Percentiles rank a stretch among this genome's conserved stretches.
Evolutionary conservation across 2,113 vertebrate species (phyloP).

Genomic region (Gavia stellata): DNA sequence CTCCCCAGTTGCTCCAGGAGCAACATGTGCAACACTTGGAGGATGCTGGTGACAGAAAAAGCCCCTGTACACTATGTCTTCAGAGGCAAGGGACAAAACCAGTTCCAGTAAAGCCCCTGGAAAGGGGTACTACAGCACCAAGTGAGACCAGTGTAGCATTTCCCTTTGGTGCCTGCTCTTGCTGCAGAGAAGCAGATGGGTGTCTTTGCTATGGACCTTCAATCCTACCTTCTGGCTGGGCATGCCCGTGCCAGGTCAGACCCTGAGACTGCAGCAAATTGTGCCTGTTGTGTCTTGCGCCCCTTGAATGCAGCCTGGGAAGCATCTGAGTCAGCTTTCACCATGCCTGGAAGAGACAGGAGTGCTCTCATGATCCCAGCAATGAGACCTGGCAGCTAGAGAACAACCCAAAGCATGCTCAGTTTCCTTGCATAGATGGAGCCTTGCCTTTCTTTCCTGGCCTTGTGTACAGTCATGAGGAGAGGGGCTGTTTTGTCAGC

Average conservation of each 20-base stretch:
- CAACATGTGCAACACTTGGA: not conserved
- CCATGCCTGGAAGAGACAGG: not conserved
- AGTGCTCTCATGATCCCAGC: not conserved
- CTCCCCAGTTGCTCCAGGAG: not conserved
- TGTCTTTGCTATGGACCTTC: not conserved
- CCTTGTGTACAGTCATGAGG: not conserved
- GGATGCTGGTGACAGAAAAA: not conserved
- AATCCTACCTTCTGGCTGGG: not conserved
- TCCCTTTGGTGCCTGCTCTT: not conserved
- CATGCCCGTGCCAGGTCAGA: not conserved
- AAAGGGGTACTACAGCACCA: not conserved
- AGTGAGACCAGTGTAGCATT: not conserved
- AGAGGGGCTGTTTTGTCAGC: not conserved
- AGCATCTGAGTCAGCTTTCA: not conserved
- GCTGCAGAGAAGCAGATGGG: not conserved
- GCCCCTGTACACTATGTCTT: fast-evolving
- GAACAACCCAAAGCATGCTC: not conserved
- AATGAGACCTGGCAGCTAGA: not conserved
- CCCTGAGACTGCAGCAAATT: not conserved
- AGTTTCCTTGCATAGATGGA: not conserved
- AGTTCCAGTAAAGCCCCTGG: not conserved
- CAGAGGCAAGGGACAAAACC: not conserved
- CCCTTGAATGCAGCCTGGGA: not conserved
- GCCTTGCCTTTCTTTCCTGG: not conserved
- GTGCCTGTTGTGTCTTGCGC: not conserved